Evolutionary conservation across 2,797 vertebrate genomes (phyloP), one percentile per base, ranked within the genome.

Genomic region (Adrianichthys oophorus): DNA sequence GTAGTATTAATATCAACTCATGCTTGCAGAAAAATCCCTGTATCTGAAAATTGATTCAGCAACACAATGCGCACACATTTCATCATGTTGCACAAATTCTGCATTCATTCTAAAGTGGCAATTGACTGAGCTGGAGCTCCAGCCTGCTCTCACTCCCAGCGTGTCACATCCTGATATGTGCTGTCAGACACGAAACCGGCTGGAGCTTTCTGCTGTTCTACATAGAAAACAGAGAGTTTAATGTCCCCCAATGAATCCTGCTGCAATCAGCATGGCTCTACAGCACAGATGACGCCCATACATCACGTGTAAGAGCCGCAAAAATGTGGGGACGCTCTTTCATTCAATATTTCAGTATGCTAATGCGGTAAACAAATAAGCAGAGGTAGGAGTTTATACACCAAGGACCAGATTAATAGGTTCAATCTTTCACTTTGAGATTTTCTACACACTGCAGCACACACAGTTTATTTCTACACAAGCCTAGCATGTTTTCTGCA

Each of bases 141-240:
- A 37, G 10, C 12, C 32, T 37, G 32, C 32, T 37, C 32, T 37
- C 10, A 37, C 32, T 37, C 10, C 32, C 32, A 37, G 32, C 32
- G 10, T 37, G 32, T 37, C 32, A 37, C 32, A 12, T 37, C 32
- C 32, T 13, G 32, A 37, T 37, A 37, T 37, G 32, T 37, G 32
- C 13, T 37, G 32, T 37, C 32, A 37, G 74, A 77, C 77, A 72
- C 0, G 37, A 58, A 65, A 70, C 62, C 54, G 73, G 64, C 15
- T 61, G 77, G 62, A 84, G 75, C 80, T 67, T 82, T 70, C 48
- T 19, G 47, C 74, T 79, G 74, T 75, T 88, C 83, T 82, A 65
- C 83, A 85, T 74, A 67, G 49, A 80, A 72, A 85, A 70, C 60
- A 47, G 59, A 62, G 58, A 59, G 79, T 82, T 86, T 81, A 78